These are phyloP conservation scores for Reticulitermes lucifugus DNA, from an alignment of 2,888 invertebrate genomes.

Conservation along the genomic window DNA sequence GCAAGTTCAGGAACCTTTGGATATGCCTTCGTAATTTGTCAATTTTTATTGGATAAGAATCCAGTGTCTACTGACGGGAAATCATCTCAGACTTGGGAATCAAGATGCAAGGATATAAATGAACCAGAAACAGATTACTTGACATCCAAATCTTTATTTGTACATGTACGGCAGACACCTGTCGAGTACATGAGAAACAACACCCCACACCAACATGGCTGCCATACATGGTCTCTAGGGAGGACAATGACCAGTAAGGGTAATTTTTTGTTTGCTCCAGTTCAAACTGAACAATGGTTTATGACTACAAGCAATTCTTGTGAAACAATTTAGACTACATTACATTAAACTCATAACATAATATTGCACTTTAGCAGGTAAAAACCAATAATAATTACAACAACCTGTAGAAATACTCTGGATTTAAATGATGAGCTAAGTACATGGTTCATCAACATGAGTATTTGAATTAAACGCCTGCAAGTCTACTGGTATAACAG, in stretches of 20 bases:
- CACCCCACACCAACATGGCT: slow-evolving; percentile 49
- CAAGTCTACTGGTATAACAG: slow-evolving; percentile 50
- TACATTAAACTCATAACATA: slow-evolving; percentile 49
- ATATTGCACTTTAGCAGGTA: slow-evolving; percentile 54
- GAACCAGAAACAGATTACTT: neutral
- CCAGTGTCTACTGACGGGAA: too few species aligned
- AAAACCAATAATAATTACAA: slow-evolving; percentile 50
- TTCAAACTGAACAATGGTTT: slow-evolving; percentile 46
- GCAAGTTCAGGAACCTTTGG: too few species aligned
- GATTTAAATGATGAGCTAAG: slow-evolving; percentile 46
- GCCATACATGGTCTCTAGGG: slow-evolving; percentile 49
- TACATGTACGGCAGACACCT: slow-evolving; percentile 43
- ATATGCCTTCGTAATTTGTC: too few species aligned
- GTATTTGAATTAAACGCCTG: slow-evolving; percentile 47
- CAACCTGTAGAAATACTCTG: slow-evolving; percentile 51
- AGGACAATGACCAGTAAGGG: slow-evolving; percentile 34
- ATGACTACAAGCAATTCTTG: slow-evolving; percentile 51
- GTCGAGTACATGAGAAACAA: slow-evolving; percentile 51
- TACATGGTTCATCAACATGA: slow-evolving; percentile 49
- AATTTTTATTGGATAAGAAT: too few species aligned
- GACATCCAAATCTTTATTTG: slow-evolving; percentile 49
- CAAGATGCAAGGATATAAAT: neutral
- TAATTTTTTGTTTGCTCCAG: slow-evolving; percentile 35
- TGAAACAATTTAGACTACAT: slow-evolving; percentile 49
- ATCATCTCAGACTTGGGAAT: too few species aligned